Evolutionary conservation across 37 sponge, comb jelly and placozoan species (phyloP).

Genomic region (Lycopodina hypogea): DNA sequence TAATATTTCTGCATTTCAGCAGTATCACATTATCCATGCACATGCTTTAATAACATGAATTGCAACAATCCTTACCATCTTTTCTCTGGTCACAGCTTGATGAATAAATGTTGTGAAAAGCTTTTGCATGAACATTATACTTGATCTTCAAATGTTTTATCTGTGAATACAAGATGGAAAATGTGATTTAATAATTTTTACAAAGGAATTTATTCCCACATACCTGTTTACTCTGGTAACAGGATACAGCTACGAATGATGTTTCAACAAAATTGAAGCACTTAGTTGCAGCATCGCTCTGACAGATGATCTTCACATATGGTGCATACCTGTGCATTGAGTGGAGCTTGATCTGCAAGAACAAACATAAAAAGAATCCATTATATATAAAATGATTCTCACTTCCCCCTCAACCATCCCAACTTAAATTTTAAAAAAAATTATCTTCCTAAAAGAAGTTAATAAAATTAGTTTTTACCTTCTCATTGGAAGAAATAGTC

Average conservation of each 20-base stretch:
- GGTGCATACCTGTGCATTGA: slow-evolving; percentile 82
- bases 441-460: no score
- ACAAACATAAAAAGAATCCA: not conserved
- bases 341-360: slow-evolving; percentile 68
- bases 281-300: slow-evolving; percentile 11
- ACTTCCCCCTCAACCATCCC: no score
- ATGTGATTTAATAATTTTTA: no score
- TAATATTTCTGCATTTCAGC: no score
- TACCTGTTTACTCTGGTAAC: slow-evolving; percentile 73
- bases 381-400: no score
- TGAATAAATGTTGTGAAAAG: slow-evolving; percentile 44
- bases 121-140: slow-evolving; percentile 69
- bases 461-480: no score
- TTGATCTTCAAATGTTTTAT: slow-evolving; percentile 73
- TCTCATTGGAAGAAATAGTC: not conserved
- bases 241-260: slow-evolving; percentile 78
- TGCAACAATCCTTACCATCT: no score
- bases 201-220: not conserved
- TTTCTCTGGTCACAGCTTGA: not conserved
- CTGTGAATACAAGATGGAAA: slow-evolving; percentile 2
- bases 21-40: no score
- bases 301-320: slow-evolving; percentile 28
- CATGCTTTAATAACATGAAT: no score
- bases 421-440: no score
- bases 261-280: slow-evolving; percentile 64